phyloP scores from a whole-genome alignment of 2,113 vertebrate species.

The Climacteris rufus region DNA sequence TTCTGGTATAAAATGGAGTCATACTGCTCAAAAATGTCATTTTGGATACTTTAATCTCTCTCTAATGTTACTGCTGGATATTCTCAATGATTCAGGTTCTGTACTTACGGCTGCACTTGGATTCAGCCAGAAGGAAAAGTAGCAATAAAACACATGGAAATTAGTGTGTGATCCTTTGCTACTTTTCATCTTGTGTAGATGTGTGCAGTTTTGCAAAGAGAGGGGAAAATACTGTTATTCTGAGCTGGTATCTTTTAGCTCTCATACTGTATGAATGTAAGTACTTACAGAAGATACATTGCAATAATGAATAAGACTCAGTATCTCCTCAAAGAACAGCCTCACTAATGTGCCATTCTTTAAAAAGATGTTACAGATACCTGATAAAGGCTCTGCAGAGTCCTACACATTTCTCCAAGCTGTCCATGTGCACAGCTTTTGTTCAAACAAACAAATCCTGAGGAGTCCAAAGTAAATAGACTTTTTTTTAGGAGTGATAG shows the following conservation, averaged over 20 bases:
- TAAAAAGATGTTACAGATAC: not conserved
- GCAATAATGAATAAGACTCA: not conserved
- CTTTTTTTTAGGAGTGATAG: not conserved
- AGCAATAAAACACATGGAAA: conserved; percentile 15
- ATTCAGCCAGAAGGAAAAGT: conserved; percentile 15
- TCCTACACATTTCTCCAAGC: not conserved
- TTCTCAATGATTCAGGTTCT: not conserved
- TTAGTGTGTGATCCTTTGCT: not conserved
- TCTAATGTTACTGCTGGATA: not conserved
- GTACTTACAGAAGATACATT: not conserved
- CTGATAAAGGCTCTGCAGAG: not conserved
- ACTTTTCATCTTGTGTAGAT: not conserved
- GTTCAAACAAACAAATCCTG: not conserved
- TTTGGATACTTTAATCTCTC: not conserved
- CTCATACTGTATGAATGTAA: not conserved
- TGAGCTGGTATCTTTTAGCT: not conserved
- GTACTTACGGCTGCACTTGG: not conserved
- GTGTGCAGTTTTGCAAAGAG: not conserved
- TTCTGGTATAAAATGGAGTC: not conserved
- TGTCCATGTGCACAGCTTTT: not conserved
- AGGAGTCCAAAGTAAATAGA: not conserved
- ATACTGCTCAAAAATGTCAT: not conserved
- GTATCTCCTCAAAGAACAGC: not conserved
- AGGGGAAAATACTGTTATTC: not conserved
- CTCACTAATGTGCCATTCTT: not conserved